These are phyloP conservation scores for Acromyrmex echinatior DNA, from an alignment of 1,140 invertebrate species.

Conservation along the genomic window DNA sequence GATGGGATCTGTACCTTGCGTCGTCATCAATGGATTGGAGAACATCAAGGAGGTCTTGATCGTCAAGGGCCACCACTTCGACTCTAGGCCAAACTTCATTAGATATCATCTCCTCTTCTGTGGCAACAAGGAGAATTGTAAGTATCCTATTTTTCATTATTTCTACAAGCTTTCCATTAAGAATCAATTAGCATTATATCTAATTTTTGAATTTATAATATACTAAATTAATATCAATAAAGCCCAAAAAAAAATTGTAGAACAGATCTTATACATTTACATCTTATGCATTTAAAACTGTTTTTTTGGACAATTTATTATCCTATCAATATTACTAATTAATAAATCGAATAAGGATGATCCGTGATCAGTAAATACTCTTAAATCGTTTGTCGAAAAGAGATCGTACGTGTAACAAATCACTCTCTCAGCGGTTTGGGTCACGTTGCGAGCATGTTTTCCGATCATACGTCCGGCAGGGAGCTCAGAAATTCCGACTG, in stretches of 20 bases:
- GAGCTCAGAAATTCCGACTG: conserved; percentile 34
- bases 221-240: neutral
- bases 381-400: neutral
- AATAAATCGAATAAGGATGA: neutral
- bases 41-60: conserved; percentile 90
- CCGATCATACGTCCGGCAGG: neutral
- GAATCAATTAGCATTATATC: neutral
- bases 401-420: conserved; percentile 26
- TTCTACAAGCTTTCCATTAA: neutral
- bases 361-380: neutral
- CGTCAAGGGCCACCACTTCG: conserved; percentile 89
- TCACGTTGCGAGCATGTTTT: conserved; percentile 32
- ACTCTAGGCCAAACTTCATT: conserved; percentile 89
- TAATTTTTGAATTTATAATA: neutral
- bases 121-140: conserved; percentile 91
- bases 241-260: too few species aligned
- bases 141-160: conserved; percentile 73
- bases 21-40: conserved; percentile 89
- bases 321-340: neutral
- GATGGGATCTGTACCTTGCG: conserved; percentile 88
- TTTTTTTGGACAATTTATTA: neutral
- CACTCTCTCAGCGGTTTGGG: conserved; percentile 44
- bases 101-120: conserved; percentile 89
- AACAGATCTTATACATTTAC: neutral
- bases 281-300: neutral